Base-by-base conservation (phyloP, 2,888 invertebrate species). In the Zygogramma bicolorata region DNA sequence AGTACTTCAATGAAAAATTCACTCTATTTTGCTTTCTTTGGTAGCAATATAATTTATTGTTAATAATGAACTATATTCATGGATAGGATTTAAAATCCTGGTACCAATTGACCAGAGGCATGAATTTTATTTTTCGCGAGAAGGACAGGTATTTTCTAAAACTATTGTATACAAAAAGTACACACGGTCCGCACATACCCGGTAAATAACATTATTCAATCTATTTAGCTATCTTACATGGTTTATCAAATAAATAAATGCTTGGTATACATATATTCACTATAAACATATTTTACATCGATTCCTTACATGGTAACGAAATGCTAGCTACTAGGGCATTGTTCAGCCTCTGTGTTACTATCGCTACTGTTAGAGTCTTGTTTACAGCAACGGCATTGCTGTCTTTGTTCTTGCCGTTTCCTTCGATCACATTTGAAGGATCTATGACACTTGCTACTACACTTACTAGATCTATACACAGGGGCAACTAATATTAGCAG, bases 401-500 rank as follows among this genome's bases (percentile, higher is more conserved):
- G 84, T 71, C 83, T 83, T 71, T 83, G 81, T 71, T 79, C 77
- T 68, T 78, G 80, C 42, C 76, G 71, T 74, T 77, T 75, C 58
- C 82, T 81, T 75, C 81, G 75, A 68, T 81, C 83, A 75, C 84
- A 84, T 70, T 83, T 84, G 46, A 80, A 79, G 58, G 79, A 79
- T 76, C 84, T 80, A 77, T 86, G 85, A 80, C 84, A 84, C 74
- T 85, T 84, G 70, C 77, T 82, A 77, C 75, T 76, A 67, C 86
- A 86, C 76, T 85, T 81, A 74, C 75, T 79, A 40, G 86, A 77
- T 76, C 87, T 85, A 81, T 86, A 86, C 81, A 87, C 84, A 73
- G 87, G 87, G 60, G 87, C 83, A 38, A 87, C 86, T 75, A 98
- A 98, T 96, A 86, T 97, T 97, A 77, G 97, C 96, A 75, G 97